phyloP scores from a whole-genome alignment of 2,797 vertebrate genomes.

The Rachycentron canadum region DNA sequence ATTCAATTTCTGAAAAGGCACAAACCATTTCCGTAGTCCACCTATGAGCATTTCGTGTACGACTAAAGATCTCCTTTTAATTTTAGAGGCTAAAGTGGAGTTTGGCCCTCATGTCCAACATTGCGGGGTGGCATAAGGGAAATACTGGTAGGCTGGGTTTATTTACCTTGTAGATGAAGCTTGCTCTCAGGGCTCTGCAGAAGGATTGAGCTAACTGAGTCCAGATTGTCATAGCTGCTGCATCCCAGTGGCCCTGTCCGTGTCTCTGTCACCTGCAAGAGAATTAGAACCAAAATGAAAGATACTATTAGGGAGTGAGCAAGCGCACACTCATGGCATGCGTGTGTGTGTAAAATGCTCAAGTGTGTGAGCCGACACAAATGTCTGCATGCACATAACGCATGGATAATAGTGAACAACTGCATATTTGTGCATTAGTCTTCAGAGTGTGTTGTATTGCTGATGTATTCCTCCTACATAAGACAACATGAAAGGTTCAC shows the following conservation, averaged over 20 bases:
- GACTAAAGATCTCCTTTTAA: slow-evolving; percentile 21
- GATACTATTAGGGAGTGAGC: slow-evolving; percentile 24
- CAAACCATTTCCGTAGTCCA: slow-evolving; percentile 30
- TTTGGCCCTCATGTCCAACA: slow-evolving; percentile 46
- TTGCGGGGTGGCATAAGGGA: slow-evolving; percentile 25
- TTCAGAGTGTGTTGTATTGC: not conserved
- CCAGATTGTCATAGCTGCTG: slow-evolving; percentile 99
- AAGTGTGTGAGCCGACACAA: not conserved
- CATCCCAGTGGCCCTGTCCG: slow-evolving; percentile 97
- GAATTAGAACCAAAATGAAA: slow-evolving; percentile 66
- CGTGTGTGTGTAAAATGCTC: not conserved
- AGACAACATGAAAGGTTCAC: slow-evolving; percentile 29
- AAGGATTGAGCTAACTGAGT: slow-evolving; percentile 99
- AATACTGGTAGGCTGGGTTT: slow-evolving; percentile 36
- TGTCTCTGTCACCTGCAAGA: slow-evolving; percentile 96
- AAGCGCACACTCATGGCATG: not conserved
- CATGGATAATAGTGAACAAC: not conserved
- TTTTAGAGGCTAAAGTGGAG: slow-evolving; percentile 34
- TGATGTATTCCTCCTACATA: not conserved
- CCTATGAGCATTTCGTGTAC: slow-evolving; percentile 15
- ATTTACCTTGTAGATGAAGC: slow-evolving; percentile 97
- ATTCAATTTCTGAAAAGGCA: slow-evolving; percentile 51
- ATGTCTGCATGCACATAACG: not conserved
- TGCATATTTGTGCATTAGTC: not conserved
- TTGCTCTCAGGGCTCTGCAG: slow-evolving; percentile 99